Conservation (phyloP, 2,113 vertebrate species). For the Pomatorhinus ruficollis region DNA sequence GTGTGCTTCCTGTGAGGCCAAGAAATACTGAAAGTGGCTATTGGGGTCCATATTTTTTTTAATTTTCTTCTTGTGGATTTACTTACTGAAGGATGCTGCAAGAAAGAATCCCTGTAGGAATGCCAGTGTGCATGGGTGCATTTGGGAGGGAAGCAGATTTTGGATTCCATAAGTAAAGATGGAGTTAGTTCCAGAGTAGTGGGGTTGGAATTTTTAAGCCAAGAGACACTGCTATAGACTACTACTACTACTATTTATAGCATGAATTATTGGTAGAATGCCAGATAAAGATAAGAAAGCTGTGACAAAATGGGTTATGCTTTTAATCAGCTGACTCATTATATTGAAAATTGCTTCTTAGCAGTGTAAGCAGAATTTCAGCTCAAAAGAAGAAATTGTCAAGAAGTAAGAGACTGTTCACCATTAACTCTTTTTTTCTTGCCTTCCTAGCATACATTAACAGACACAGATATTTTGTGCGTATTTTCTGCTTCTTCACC, state of each 20-base stretch:
- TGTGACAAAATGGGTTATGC: not conserved
- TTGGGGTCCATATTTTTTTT: not conserved
- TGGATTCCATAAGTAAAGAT: not conserved
- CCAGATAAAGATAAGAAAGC: not conserved
- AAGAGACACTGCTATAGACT: not conserved
- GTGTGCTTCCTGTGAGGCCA: not conserved
- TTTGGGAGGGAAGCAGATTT: not conserved
- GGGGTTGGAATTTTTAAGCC: not conserved
- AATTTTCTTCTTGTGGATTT: not conserved
- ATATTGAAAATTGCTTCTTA: not conserved
- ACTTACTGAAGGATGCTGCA: not conserved
- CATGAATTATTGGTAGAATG: not conserved
- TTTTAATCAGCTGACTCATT: not conserved
- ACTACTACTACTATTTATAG: not conserved
- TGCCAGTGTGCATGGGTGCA: not conserved
- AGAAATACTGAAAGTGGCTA: rapidly evolving
- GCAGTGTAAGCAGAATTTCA: not conserved
- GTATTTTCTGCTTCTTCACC: not conserved
- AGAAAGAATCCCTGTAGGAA: not conserved
- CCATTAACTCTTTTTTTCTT: not conserved
- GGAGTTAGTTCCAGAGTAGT: not conserved
- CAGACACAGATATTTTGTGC: not conserved
- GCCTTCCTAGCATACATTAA: too few species aligned
- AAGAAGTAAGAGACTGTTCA: not conserved
- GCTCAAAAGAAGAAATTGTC: not conserved